Percentiles rank a stretch among this genome's conserved stretches.
These are phyloP conservation scores for Pterocles gutturalis DNA, from an alignment of 2,113 vertebrate species.

Conservation along the genomic window DNA sequence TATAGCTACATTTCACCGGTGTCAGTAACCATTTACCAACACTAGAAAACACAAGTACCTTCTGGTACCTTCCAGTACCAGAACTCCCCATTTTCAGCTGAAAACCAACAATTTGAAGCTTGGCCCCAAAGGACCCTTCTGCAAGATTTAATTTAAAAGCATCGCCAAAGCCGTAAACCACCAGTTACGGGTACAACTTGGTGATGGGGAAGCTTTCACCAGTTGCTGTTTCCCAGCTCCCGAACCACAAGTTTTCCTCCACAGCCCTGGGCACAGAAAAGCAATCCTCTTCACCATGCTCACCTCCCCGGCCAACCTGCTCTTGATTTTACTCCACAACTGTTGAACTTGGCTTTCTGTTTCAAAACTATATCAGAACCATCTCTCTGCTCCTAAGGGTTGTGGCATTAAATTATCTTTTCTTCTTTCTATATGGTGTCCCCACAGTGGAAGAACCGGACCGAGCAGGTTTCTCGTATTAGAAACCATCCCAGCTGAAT, in stretches of 20 bases:
- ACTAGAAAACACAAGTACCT: not conserved
- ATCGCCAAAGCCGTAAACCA: fast-evolving
- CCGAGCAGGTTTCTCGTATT: not conserved
- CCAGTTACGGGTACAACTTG: fast-evolving
- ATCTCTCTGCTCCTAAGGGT: not conserved
- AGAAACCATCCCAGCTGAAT: not conserved
- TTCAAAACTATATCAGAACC: not conserved
- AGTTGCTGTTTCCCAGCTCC: not conserved
- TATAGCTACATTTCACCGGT: not conserved
- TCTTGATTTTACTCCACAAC: not conserved
- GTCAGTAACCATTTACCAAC: not conserved
- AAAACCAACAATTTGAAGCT: not conserved
- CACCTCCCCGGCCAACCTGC: not conserved
- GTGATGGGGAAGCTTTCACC: not conserved
- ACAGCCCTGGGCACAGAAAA: not conserved
- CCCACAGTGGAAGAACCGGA: not conserved
- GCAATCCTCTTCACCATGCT: fast-evolving
- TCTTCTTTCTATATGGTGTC: not conserved
- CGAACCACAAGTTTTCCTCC: fast-evolving
- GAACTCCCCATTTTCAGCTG: not conserved
- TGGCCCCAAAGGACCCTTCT: not conserved
- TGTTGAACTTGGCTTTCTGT: not conserved
- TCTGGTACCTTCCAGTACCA: not conserved
- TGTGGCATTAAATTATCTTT: not conserved
- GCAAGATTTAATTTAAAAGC: not conserved